A percentile compares a stretch with the other conserved stretches of the same genome.
Conservation (phyloP, 1,140 invertebrate genomes). For the Marisa cornuarietis region DNA sequence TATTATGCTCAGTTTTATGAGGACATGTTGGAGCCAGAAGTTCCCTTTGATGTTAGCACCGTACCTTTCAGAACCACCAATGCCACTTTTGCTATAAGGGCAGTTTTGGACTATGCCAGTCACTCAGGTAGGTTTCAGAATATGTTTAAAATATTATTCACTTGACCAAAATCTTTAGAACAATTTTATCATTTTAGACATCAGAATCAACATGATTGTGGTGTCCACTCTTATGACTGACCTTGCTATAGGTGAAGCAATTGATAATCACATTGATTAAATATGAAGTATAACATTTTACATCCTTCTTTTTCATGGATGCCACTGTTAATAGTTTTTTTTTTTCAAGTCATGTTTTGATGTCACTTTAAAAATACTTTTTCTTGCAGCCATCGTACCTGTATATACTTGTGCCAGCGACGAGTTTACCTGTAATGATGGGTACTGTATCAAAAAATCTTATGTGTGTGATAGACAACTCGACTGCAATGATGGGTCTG, state of each 20-base stretch:
- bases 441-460: conserved; percentile 64
- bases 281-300: no score
- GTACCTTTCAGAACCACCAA: conserved; percentile 29
- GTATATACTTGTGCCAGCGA: conserved; percentile 38
- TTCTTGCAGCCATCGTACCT: conserved; percentile 18
- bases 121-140: not conserved
- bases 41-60: conserved; percentile 37
- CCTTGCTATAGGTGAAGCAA: no score
- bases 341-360: not conserved
- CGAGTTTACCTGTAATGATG: conserved; percentile 70
- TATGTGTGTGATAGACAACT: conserved; percentile 73
- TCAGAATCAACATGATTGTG: no score
- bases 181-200: no score
- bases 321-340: no score
- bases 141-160: no score
- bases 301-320: no score
- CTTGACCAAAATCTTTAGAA: no score
- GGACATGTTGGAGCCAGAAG: conserved; percentile 37
- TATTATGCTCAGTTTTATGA: conserved; percentile 48
- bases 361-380: not conserved
- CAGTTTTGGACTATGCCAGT: conserved; percentile 49
- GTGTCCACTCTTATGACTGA: no score
- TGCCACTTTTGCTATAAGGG: conserved; percentile 54
- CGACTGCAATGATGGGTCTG: conserved; percentile 66
- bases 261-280: no score